Evolutionary conservation across 2,113 vertebrate genomes (phyloP), one percentile per base, ranked within the genome.

Genomic region (Lates calcarifer): DNA sequence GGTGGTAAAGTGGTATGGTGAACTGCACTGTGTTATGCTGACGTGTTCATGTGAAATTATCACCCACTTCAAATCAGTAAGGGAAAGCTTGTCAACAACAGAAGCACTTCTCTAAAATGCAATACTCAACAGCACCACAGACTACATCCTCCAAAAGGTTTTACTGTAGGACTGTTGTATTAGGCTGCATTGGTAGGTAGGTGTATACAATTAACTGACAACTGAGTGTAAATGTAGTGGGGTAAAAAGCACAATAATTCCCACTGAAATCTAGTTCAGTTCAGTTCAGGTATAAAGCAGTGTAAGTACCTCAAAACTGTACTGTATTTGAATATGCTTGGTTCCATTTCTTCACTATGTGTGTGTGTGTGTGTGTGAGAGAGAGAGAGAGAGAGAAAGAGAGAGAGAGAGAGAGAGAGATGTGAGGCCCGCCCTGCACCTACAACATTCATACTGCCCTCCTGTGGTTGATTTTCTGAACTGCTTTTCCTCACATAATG

Each of bases 401-500:
- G 33, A 35, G 33, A 35, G 33, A 35, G 4, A 35, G 33, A 35
- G 8, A 35, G 33, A 35, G 33, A 35, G 33, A 35, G 4, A 35
- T 4, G 33, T 51, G 60, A 47, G 55, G 13, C 60, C 43, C 26
- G 2, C 26, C 28, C 39, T 31, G 29, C 20, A 47, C 13, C 26
- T 7, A 29, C 47, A 65, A 18, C 37, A 31, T 11, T 8, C 58
- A 74, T 3, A 69, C 68, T 61, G 88, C 88, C 90, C 83, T 58
- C 90, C 60, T 41, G 88, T 90, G 90, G 82, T 35, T 17, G 51
- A 51, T n/a, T 68, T 26, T 9, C 28, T 33, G 29, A 72, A 75
- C 20, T 53, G 51, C 56, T 61, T 47, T 35, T 41, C 64, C 17
- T 15, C 31, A 26, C 6, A 9, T 39, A 61, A 31, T 8, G 2